phyloP scores from a whole-genome alignment of 2,888 invertebrate species.

The Limnephilus marmoratus region DNA sequence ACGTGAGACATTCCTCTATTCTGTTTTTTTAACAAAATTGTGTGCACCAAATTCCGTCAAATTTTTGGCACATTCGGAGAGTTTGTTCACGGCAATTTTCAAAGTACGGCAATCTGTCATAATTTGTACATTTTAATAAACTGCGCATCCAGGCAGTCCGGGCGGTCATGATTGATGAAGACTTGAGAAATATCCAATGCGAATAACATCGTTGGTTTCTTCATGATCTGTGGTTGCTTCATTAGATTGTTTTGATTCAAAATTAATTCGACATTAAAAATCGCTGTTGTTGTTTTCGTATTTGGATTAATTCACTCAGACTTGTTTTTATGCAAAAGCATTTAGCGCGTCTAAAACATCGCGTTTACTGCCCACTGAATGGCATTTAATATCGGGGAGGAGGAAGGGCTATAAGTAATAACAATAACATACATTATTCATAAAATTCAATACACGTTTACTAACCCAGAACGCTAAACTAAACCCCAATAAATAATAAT shows the following conservation, averaged over 20 bases:
- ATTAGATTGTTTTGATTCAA: neutral
- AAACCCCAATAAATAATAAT: no score
- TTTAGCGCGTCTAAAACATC: neutral
- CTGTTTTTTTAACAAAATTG: neutral
- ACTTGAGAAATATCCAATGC: neutral
- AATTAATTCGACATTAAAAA: neutral
- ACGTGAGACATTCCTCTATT: neutral
- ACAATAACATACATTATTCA: neutral
- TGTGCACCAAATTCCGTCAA: neutral
- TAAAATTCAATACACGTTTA: neutral
- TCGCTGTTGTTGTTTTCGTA: neutral
- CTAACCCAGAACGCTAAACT: neutral
- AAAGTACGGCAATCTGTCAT: constrained; percentile 27
- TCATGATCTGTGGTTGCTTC: neutral
- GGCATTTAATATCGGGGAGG: neutral
- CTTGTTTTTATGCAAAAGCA: neutral
- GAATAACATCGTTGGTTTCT: neutral
- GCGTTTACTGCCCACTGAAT: neutral
- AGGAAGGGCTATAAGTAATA: neutral
- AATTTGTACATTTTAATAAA: constrained; percentile 24
- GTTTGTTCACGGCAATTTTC: constrained; percentile 22
- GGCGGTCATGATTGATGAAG: constrained; percentile 18
- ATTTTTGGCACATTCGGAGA: neutral
- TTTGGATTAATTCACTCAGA: neutral
- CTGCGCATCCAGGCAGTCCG: neutral